A percentile compares a stretch with the other conserved stretches of the same genome.
Conservation (phyloP, 2,113 vertebrate species). For the Pionites leucogaster region DNA sequence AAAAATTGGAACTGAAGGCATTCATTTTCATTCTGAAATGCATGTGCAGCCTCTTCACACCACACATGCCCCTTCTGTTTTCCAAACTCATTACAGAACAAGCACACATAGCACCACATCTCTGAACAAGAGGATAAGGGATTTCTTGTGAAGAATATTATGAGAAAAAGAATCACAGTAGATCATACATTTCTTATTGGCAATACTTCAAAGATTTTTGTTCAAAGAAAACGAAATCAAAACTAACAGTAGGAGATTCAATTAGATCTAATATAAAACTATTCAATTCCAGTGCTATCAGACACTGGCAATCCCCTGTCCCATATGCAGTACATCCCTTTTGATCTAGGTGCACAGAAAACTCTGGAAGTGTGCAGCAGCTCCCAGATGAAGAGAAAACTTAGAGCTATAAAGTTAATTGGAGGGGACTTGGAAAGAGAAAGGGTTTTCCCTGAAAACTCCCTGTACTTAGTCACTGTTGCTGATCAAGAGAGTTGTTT, state of each 20-base stretch:
- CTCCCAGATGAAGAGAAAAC: not conserved
- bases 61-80: not conserved
- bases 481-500: not conserved
- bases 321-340: not conserved
- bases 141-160: not conserved
- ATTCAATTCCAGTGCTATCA: not conserved
- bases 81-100: not conserved
- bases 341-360: not conserved
- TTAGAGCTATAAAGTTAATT: not conserved
- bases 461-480: not conserved
- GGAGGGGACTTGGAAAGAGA: not conserved
- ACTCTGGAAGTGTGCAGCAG: not conserved
- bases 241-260: not conserved
- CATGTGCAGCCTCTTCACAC: not conserved
- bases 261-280: not conserved
- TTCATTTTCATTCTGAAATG: not conserved
- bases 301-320: not conserved
- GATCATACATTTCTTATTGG: not conserved
- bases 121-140: not conserved
- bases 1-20: not conserved
- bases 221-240: not conserved
- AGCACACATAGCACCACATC: not conserved
- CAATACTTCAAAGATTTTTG: not conserved
- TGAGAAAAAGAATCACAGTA: not conserved
- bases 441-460: not conserved